phyloP scores from a whole-genome alignment of 2,797 vertebrate species.

The Micromesistius poutassou region DNA sequence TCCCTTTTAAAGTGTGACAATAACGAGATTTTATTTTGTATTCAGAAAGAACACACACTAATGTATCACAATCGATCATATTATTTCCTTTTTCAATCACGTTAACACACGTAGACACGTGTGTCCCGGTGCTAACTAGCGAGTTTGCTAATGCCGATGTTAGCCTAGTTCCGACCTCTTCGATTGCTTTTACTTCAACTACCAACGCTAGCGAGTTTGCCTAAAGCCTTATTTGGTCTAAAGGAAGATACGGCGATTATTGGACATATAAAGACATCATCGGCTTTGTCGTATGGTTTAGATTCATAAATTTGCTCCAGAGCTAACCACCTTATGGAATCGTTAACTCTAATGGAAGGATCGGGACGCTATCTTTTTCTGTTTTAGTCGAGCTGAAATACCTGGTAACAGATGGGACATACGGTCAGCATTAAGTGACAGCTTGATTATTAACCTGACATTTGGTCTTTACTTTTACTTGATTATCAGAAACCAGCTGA shows the following conservation, averaged over 20 bases:
- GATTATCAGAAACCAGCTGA: conserved; percentile 70
- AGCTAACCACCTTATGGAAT: no score
- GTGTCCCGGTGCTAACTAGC: background rate
- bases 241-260: background rate
- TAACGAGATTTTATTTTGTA: background rate
- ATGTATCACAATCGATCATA: background rate
- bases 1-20: conserved; percentile 5
- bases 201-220: background rate
- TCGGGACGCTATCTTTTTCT: no score
- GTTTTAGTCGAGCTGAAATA: background rate
- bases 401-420: background rate
- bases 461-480: conserved; percentile 16
- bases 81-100: background rate
- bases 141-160: background rate
- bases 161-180: background rate
- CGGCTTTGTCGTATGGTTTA: no score
- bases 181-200: background rate
- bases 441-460: background rate
- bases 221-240: background rate
- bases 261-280: background rate
- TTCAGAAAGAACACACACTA: background rate
- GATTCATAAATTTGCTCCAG: no score
- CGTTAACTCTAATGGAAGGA: no score
- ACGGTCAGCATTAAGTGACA: background rate
- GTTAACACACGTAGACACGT: background rate